These are phyloP conservation scores for Amphimallon solstitiale DNA, from an alignment of 2,888 invertebrate genomes.

Conservation along the genomic window DNA sequence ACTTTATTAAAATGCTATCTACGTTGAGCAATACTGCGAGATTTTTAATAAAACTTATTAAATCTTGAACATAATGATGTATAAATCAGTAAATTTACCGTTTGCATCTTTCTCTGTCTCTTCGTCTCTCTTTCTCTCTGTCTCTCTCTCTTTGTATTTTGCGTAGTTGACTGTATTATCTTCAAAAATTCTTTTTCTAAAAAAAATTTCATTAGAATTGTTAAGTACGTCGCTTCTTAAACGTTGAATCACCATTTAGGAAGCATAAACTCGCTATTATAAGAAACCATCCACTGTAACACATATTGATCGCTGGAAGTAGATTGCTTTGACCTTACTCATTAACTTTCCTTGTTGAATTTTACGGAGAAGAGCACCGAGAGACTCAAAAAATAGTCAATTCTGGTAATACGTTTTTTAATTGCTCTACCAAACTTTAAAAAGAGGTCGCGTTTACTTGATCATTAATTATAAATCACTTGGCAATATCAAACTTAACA, in stretches of 20 bases:
- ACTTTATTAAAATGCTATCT: no score
- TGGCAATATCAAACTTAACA: background rate
- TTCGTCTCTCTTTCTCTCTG: no score
- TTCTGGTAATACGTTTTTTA: constrained; percentile 14
- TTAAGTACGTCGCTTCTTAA: background rate
- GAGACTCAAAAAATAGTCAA: constrained; percentile 13
- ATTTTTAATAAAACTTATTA: no score
- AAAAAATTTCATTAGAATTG: background rate
- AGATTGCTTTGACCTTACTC: constrained; percentile 44
- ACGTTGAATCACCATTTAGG: constrained; percentile 11
- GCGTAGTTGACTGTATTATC: no score
- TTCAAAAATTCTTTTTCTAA: no score
- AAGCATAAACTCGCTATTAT: constrained; percentile 44
- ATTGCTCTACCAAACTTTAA: constrained; percentile 6
- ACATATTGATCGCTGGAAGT: constrained; percentile 44
- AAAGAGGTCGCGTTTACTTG: background rate
- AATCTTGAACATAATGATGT: no score
- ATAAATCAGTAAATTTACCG: no score
- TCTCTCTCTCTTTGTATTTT: no score
- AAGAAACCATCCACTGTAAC: constrained; percentile 42
- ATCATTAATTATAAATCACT: constrained; percentile 4
- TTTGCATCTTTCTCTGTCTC: no score
- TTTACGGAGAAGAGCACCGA: constrained; percentile 36
- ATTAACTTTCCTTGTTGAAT: constrained; percentile 47
- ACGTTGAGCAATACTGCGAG: no score